Conservation (phyloP, 2,797 vertebrate genomes). For the Todus mexicanus region DNA sequence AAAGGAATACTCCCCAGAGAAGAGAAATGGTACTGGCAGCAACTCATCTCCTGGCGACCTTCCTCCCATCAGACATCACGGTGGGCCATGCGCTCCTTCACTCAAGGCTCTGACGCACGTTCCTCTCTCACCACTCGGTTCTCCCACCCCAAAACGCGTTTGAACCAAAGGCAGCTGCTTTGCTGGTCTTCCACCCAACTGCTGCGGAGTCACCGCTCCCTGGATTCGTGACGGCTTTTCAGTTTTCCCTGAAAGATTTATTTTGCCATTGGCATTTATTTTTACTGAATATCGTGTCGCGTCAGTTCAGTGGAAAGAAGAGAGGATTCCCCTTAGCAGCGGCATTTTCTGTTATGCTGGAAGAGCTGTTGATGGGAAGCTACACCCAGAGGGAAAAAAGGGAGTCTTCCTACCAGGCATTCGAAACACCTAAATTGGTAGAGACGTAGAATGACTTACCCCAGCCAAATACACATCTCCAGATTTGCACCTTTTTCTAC, state of each 20-base stretch:
- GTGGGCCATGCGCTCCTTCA: not conserved
- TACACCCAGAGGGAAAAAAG: not conserved
- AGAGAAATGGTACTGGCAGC: not conserved
- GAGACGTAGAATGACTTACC: not conserved
- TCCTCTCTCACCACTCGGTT: not conserved
- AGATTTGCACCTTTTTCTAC: not conserved
- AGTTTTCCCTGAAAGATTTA: not conserved
- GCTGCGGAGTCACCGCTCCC: fast-evolving
- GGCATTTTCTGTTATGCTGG: not conserved
- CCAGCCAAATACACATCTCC: not conserved
- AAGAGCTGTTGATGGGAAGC: not conserved
- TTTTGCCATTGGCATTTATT: slow-evolving; percentile 25
- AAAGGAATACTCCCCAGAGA: not conserved
- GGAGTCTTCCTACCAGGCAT: not conserved
- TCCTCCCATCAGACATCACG: not conserved
- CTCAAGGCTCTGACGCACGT: not conserved
- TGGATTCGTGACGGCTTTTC: not conserved
- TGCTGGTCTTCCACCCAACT: not conserved
- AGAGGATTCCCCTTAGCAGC: not conserved
- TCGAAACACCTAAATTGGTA: not conserved
- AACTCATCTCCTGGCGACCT: not conserved
- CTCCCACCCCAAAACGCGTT: not conserved
- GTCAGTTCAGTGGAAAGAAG: not conserved
- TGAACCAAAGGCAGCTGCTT: not conserved
- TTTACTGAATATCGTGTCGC: slow-evolving; percentile 3